Evolutionary conservation across 2,113 vertebrate species (phyloP).

Genomic region (Microtus ochrogaster): DNA sequence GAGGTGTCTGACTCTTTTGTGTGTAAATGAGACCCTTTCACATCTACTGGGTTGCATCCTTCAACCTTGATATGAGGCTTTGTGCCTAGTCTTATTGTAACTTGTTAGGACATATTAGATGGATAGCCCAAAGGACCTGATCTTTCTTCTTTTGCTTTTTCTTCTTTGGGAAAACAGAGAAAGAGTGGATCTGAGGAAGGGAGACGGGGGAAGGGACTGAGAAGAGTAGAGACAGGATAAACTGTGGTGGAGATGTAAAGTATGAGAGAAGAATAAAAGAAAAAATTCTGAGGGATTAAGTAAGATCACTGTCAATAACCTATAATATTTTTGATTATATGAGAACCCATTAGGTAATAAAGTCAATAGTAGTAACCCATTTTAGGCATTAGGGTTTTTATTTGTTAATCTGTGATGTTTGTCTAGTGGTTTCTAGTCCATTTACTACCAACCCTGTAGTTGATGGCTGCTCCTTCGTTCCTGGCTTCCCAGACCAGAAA

Average conservation of each 20-base stretch:
- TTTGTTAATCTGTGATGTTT: background rate
- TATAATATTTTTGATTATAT: background rate
- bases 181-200: background rate
- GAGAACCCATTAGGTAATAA: background rate
- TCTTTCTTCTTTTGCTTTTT: background rate
- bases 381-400: background rate
- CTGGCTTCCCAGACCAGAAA: no score
- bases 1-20: background rate
- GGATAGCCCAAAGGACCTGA: background rate
- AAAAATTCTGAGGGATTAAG: background rate
- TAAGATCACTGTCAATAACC: background rate
- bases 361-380: background rate
- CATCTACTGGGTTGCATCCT: background rate
- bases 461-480: no score
- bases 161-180: background rate
- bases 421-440: background rate
- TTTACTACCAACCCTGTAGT: background rate
- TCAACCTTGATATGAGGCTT: background rate
- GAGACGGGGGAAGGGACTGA: background rate
- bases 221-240: background rate
- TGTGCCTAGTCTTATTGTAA: background rate
- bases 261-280: background rate
- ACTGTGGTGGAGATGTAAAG: background rate
- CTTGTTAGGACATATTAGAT: background rate
- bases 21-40: background rate